Percentiles rank a stretch among this genome's conserved stretches.
These are phyloP conservation scores for Leuciscus waleckii DNA, from an alignment of 2,797 vertebrate species.

Conservation along the genomic window DNA sequence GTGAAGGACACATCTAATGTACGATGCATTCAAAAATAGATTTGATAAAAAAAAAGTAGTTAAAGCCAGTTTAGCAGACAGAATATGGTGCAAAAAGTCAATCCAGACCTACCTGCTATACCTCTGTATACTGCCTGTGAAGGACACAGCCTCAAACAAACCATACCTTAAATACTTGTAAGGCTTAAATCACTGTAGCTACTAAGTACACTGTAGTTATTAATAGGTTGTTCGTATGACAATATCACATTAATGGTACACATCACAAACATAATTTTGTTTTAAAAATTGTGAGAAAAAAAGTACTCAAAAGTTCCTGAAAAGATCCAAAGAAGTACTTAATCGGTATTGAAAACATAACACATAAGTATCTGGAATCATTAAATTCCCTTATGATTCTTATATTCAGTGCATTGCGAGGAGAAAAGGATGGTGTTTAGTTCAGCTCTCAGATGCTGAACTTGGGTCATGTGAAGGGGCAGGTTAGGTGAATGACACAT, in stretches of 20 bases:
- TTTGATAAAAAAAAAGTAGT: neutral
- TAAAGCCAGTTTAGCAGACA: neutral
- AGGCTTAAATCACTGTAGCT: neutral
- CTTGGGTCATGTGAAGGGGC: conserved; percentile 7
- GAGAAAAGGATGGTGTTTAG: neutral
- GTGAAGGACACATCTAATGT: neutral
- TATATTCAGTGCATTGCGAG: neutral
- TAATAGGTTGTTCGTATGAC: neutral
- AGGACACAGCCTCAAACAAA: neutral
- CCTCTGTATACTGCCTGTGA: neutral
- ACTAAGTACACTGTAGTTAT: neutral
- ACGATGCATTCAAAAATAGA: neutral
- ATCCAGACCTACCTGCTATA: neutral
- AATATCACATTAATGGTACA: neutral
- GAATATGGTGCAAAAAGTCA: neutral
- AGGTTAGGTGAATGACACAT: conserved; percentile 14
- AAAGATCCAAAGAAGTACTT: neutral
- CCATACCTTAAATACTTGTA: too few species aligned
- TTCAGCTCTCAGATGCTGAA: neutral
- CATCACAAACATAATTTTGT: neutral
- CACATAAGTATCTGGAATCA: neutral
- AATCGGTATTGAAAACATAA: neutral
- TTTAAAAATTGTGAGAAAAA: too few species aligned
- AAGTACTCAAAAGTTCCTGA: neutral
- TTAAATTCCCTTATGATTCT: neutral